phyloP scores from a whole-genome alignment of 2,113 vertebrate species.

The Zosterops lateralis region DNA sequence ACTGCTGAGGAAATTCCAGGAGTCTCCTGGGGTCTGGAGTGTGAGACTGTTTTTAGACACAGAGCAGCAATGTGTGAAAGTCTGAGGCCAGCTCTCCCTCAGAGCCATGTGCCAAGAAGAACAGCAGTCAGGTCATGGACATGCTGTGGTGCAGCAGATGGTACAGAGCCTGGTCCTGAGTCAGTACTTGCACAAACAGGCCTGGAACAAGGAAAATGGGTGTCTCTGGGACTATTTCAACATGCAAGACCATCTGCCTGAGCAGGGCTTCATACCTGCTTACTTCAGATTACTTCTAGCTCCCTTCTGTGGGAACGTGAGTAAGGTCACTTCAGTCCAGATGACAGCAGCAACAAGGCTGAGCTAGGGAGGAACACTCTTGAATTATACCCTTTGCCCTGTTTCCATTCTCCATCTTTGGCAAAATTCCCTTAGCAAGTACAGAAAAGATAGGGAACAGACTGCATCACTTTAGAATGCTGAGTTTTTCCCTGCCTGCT shows the following conservation, averaged over 20 bases:
- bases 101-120: neutral
- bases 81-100: neutral
- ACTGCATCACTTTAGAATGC: neutral
- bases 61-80: neutral
- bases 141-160: neutral
- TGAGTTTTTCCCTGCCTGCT: neutral
- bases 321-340: neutral
- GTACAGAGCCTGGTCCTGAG: neutral
- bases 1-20: conserved; percentile 34
- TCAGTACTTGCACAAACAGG: neutral
- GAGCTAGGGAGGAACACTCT: neutral
- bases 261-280: neutral
- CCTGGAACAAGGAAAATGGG: neutral
- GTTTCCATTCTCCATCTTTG: neutral
- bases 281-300: neutral
- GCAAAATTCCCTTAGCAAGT: neutral
- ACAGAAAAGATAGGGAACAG: neutral
- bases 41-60: neutral
- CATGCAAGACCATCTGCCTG: neutral
- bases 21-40: neutral
- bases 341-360: neutral
- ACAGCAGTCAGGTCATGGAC: neutral
- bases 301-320: too few species aligned
- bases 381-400: neutral
- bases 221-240: neutral